phyloP scores from a whole-genome alignment of 2,113 vertebrate genomes.

The Gobiocypris rarus region DNA sequence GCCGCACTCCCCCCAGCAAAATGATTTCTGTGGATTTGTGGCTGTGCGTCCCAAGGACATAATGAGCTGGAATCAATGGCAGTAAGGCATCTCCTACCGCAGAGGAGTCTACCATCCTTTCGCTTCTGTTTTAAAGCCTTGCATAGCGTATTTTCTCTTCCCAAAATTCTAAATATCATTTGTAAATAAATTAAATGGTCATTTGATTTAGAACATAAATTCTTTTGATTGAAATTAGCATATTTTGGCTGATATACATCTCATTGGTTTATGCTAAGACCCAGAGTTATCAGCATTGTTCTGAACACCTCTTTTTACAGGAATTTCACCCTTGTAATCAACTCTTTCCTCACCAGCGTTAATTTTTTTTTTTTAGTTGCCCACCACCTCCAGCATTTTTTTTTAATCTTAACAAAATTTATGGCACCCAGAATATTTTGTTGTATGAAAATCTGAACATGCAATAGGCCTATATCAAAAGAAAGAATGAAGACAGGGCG shows the following conservation, averaged over 20 bases:
- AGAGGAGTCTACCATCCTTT: constrained; percentile 56
- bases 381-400: no score
- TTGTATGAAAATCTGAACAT: no score
- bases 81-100: constrained; percentile 63
- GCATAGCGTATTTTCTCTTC: not conserved
- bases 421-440: no score
- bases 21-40: constrained; percentile 67
- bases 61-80: constrained; percentile 77
- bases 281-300: no score
- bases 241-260: not conserved
- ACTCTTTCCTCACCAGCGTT: no score
- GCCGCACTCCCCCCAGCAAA: constrained; percentile 65
- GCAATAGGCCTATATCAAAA: no score
- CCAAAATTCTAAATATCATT: not conserved
- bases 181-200: not conserved
- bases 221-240: not conserved
- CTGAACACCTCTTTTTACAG: no score
- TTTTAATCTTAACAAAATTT: no score
- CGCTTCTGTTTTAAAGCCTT: not conserved
- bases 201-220: not conserved
- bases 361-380: no score
- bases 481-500: no score
- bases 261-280: not conserved
- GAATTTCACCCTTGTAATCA: no score
- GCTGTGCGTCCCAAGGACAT: constrained; percentile 71